Conservation (phyloP, 1,140 invertebrate genomes). For the Pseudomyrmex cubaensis region DNA sequence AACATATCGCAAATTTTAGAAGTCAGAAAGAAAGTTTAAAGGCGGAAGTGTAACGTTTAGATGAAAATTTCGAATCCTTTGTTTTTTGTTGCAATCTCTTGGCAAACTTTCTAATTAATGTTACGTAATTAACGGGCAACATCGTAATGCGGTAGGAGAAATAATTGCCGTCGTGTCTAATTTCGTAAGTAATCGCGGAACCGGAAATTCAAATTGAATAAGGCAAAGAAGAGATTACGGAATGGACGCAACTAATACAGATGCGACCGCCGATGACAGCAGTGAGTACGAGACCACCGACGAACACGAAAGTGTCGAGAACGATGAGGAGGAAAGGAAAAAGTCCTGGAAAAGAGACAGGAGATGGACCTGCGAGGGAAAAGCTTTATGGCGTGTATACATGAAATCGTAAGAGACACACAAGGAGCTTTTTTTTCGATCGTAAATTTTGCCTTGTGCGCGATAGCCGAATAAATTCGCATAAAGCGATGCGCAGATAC, state of each 20-base stretch:
- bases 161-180: neutral
- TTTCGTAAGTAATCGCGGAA: neutral
- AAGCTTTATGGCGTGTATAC: slow-evolving; percentile 67
- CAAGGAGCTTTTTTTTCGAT: slow-evolving; percentile 8
- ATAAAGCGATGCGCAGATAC: slow-evolving; percentile 58
- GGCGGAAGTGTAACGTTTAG: too few relatives aligned
- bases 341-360: slow-evolving; percentile 6
- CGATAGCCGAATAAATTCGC: slow-evolving; percentile 9
- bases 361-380: slow-evolving; percentile 59
- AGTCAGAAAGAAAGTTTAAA: neutral
- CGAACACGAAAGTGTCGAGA: too few relatives aligned
- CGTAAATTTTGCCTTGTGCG: neutral
- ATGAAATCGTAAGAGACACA: slow-evolving; percentile 69
- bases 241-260: neutral
- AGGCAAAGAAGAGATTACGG: neutral
- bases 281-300: neutral
- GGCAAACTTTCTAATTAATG: slow-evolving; percentile 1
- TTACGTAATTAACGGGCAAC: neutral
- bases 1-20: neutral
- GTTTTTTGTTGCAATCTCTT: too few relatives aligned
- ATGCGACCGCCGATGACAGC: neutral
- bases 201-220: slow-evolving; percentile 7
- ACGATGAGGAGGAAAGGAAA: neutral
- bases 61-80: neutral
- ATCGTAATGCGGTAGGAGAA: too few relatives aligned